A percentile compares a stretch with the other conserved stretches of the same genome.
phyloP scores from a whole-genome alignment of 2,113 vertebrate genomes.

The Brachyhypopomus gauderio region DNA sequence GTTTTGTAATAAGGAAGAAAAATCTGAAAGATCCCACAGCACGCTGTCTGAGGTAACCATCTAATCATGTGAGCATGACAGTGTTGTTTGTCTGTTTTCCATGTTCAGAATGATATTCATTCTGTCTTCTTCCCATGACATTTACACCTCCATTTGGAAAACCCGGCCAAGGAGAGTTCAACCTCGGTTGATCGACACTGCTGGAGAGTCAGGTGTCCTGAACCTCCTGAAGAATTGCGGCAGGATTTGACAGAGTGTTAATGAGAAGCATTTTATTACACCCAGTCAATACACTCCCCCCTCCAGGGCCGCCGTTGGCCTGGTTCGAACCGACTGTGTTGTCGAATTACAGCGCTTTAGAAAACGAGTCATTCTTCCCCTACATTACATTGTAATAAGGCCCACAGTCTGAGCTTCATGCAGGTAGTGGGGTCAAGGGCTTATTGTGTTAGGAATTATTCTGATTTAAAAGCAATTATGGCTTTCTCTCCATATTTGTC shows the following conservation, averaged over 20 bases:
- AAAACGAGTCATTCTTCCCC: constrained; percentile 16
- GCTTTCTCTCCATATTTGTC: background rate
- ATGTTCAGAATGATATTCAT: no score
- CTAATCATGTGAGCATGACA: no score
- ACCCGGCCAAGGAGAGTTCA: no score
- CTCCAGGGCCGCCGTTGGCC: background rate
- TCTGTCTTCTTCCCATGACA: no score
- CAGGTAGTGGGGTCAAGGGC: constrained; percentile 9
- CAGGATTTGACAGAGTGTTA: background rate
- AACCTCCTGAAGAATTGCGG: background rate
- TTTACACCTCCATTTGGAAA: background rate
- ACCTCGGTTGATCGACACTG: background rate
- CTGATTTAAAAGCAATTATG: constrained; percentile 49
- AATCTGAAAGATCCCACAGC: no score
- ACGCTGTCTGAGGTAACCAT: no score
- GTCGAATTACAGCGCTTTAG: constrained; percentile 31
- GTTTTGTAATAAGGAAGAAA: no score
- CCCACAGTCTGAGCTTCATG: constrained; percentile 9
- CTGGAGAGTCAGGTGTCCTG: background rate
- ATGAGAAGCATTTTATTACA: constrained; percentile 9
- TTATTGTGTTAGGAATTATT: constrained; percentile 51
- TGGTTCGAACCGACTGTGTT: constrained; percentile 22
- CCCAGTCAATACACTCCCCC: constrained; percentile 1
- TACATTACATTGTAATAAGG: constrained; percentile 18
- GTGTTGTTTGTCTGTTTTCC: no score